Evolutionary conservation across 2,888 invertebrate species (phyloP).

Genomic region (Leucophenga montana): DNA sequence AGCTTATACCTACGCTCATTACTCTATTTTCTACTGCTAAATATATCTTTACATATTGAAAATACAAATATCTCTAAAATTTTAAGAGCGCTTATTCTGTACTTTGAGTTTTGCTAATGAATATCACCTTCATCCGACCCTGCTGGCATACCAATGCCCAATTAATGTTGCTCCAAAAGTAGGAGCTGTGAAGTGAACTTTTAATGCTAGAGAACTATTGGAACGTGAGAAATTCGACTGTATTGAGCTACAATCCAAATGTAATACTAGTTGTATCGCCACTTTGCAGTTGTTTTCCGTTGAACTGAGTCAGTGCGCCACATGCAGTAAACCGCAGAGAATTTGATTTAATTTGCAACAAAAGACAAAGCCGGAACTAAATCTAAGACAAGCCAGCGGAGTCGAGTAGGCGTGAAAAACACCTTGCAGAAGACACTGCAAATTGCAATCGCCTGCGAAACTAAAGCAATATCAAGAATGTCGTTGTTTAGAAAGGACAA

Average conservation of each 20-base stretch:
- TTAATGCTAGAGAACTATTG: constrained; percentile 28
- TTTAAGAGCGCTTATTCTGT: too few species aligned
- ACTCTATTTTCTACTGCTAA: too few species aligned
- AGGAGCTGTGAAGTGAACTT: constrained; percentile 12
- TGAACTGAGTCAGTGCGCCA: constrained; percentile 42
- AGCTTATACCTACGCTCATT: too few species aligned
- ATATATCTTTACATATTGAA: too few species aligned
- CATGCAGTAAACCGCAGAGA: constrained; percentile 64
- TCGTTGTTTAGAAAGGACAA: neutral
- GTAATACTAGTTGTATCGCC: neutral
- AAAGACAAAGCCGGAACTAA: constrained; percentile 15
- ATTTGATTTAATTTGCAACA: constrained; percentile 58
- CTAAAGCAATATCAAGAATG: neutral
- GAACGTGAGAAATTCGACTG: constrained; percentile 56
- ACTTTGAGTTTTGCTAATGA: too few species aligned
- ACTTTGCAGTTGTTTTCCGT: too few species aligned
- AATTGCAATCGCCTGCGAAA: constrained; percentile 25
- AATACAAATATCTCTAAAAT: too few species aligned
- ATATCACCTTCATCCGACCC: constrained; percentile 2
- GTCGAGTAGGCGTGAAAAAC: constrained; percentile 36
- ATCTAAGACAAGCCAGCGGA: constrained; percentile 1
- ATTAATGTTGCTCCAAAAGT: constrained; percentile 53
- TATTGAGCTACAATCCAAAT: constrained; percentile 5
- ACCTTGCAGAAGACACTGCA: constrained; percentile 48
- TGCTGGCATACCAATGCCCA: constrained; percentile 40